Percentiles rank a stretch among this genome's conserved stretches.
phyloP scores from a whole-genome alignment of 2,113 vertebrate species.

The Callopanchax toddi region DNA sequence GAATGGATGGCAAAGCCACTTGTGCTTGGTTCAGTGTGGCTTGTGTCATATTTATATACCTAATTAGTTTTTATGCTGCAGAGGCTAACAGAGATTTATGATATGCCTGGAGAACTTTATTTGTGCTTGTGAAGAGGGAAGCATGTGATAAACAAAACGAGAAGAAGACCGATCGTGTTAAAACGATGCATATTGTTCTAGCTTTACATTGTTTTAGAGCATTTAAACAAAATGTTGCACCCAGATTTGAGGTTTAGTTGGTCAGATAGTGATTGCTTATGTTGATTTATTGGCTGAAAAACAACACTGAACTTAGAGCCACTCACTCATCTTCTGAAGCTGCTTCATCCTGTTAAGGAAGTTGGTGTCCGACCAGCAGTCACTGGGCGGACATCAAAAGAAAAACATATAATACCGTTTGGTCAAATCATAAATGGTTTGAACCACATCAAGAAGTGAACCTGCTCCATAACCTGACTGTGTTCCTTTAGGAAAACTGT shows the following conservation, averaged over 20 bases:
- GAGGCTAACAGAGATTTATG: slow-evolving; percentile 24
- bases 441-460: too few species aligned
- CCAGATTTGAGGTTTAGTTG: slow-evolving; percentile 1
- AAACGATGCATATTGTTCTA: slow-evolving; percentile 19
- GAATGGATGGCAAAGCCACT: slow-evolving; percentile 32
- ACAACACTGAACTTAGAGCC: too few species aligned
- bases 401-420: too few species aligned
- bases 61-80: slow-evolving; percentile 34
- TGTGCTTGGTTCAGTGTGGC: slow-evolving; percentile 8
- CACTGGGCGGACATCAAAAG: too few species aligned
- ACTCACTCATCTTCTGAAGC: too few species aligned
- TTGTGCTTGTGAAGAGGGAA: slow-evolving; percentile 19
- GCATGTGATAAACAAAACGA: slow-evolving; percentile 6
- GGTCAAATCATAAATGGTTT: too few species aligned
- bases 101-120: slow-evolving; percentile 21
- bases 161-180: background rate
- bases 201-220: slow-evolving; percentile 25
- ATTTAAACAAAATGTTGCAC: background rate
- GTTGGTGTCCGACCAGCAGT: too few species aligned
- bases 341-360: too few species aligned
- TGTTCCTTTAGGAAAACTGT: too few species aligned
- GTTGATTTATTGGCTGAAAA: background rate
- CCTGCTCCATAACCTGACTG: too few species aligned
- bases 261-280: slow-evolving; percentile 6
- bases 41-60: slow-evolving; percentile 40